A percentile compares a stretch with the other conserved stretches of the same genome.
phyloP scores from a whole-genome alignment of 2,113 vertebrate genomes.

The Dicrurus megarhynchus region DNA sequence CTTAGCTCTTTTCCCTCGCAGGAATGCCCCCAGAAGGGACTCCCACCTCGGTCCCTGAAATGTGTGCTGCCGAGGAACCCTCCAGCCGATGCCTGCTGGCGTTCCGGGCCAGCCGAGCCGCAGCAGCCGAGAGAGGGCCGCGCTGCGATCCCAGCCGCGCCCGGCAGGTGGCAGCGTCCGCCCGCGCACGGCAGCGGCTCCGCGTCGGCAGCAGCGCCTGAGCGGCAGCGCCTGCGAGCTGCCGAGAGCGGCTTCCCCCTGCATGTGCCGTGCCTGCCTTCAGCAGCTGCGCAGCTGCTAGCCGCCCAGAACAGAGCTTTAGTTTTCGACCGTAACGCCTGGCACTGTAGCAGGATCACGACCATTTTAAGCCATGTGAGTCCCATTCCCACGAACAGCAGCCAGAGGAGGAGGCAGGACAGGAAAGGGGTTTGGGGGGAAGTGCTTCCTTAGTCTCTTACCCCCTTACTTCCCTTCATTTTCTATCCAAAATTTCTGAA shows the following conservation, averaged over 20 bases:
- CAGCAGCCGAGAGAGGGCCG: fast-evolving
- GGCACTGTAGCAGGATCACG: fast-evolving
- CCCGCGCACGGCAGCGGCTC: background rate
- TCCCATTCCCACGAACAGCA: background rate
- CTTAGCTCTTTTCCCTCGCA: background rate
- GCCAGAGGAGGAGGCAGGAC: background rate
- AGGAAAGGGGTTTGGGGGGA: background rate
- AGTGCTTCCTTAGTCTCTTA: background rate
- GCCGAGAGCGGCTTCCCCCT: background rate
- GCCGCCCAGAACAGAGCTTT: background rate
- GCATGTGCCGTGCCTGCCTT: background rate
- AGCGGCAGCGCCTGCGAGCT: background rate
- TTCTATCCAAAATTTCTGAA: background rate
- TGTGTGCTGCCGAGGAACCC: background rate
- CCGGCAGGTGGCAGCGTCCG: constrained; percentile 27
- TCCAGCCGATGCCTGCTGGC: background rate
- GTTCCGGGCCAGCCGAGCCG: fast-evolving
- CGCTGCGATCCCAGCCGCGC: background rate
- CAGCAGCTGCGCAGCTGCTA: background rate
- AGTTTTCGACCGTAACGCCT: background rate
- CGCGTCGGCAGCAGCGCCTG: no score
- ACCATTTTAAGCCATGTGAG: background rate
- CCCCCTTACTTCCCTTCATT: background rate
- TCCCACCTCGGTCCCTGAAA: background rate
- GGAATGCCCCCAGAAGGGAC: background rate